Evolutionary conservation across 2,113 vertebrate genomes (phyloP).

Genomic region (Psophia crepitans): DNA sequence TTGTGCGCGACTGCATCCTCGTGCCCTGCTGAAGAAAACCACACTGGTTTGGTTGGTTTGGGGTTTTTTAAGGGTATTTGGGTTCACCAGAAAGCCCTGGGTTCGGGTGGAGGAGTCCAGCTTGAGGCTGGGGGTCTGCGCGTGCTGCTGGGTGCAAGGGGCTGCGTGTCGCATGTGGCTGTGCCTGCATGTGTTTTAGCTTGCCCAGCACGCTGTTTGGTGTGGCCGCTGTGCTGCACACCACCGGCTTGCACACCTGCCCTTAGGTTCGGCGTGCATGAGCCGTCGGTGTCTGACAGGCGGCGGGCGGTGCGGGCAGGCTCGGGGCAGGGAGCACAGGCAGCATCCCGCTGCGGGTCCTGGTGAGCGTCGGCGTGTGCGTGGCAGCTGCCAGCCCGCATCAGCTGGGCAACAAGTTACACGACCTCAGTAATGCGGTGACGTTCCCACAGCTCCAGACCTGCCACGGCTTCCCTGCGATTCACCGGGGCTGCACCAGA

Average conservation of each 20-base stretch:
- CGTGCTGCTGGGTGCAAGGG: no score
- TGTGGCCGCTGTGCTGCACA: background rate
- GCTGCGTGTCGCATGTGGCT: accelerated
- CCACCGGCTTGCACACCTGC: background rate
- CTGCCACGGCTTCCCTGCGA: background rate
- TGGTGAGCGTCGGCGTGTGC: background rate
- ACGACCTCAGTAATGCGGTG: background rate
- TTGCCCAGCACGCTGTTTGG: accelerated
- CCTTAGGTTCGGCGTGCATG: background rate
- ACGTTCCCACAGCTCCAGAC: background rate
- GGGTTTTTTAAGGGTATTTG: background rate
- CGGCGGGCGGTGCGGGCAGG: background rate
- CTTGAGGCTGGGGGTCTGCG: background rate
- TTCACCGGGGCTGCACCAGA: background rate
- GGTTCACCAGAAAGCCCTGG: background rate
- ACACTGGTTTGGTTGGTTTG: background rate
- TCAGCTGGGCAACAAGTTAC: background rate
- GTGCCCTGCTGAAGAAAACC: background rate
- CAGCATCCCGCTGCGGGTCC: background rate
- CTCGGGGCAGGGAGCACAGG: background rate
- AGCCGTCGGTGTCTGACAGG: accelerated
- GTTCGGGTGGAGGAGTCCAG: background rate
- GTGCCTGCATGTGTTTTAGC: accelerated
- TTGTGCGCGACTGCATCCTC: background rate
- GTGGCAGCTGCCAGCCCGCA: accelerated